Evolutionary conservation across 2,797 vertebrate genomes (phyloP), one percentile per base, ranked within the genome.

Genomic region (Acanthurus lineatus): DNA sequence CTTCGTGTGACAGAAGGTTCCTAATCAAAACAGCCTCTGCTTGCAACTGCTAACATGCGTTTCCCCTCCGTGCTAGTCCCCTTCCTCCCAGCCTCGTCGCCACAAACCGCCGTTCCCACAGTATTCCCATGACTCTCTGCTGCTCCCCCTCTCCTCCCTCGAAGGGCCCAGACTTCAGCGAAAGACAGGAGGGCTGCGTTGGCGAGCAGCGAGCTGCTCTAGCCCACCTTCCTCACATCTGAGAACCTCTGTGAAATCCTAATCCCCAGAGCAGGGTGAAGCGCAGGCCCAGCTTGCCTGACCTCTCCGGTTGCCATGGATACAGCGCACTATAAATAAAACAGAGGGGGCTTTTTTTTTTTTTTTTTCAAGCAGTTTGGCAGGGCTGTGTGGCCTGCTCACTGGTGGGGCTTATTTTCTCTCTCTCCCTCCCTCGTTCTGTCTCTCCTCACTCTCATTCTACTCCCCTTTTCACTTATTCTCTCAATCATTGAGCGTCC

Each of bases 241-340:
- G 95, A 96, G 94, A 95, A 93, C 95, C 94, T 94, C 96, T 95
- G 96, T 96, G 96, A 98, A 97, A 97, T 97, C 96, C 96, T 97
- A 98, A 99, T 98, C 97, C 97, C 95, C 95, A 93, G 96, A 97
- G 97, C 96, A 95, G 97, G 97, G 97, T 97, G 97, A 98, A 97
- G 96, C 95, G 93, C 96, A 95, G 97, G 96, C 97, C 97, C 96
- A 97, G 97, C 97, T 98, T 97, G 97, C 97, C 97, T 99, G 97
- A 99, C 97, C 97, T 97, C 97, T 97, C 95, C 51, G 96, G 97
- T 98, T 98, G 96, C 97, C 96, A 99, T 98, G 97, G 97, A 97
- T 97, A 98, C 97, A 96, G 94, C 93, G 95, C 96, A 99, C 97
- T 98, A 99, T 98, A 99, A 98, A 98, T 98, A 98, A 98, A 98